Base-by-base conservation (phyloP, 53 echinoderm and acorn worm species). In the Echinometra lucunter region DNA sequence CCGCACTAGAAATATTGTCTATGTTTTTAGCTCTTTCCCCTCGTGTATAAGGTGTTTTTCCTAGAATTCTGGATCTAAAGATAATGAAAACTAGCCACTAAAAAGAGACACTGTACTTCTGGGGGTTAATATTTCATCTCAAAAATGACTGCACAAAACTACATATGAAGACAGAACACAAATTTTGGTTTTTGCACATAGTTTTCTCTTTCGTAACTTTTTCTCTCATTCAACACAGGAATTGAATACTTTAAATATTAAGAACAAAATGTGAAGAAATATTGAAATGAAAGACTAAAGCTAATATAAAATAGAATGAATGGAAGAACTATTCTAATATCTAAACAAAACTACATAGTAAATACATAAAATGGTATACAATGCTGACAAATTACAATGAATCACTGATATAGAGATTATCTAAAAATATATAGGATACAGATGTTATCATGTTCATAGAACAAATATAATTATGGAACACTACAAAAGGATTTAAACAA, bases 241-340 rank as follows among this genome's bases (percentile, higher is more conserved):
- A 78, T 78, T 78, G 78, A 78, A 78, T 78, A 42, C 78, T 78
- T 78, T 40, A 38, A 78, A 78, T 78, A 78, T 4, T 78, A 42
- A 40, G 21, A 78, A 78, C 78, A 78, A 42, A 78, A 78, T 78
- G 23, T 40, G 40, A 42, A 78, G 78, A 78, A 78, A 40, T 78
- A 78, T 78, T 78, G 42, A 78, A 78, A 88, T 88, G 88, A 88
- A 88, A 88, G 88, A 88, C 88, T 88, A 88, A 88, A 28, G 42
- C 88, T 88, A 88, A 55, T 56, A 49, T 28, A 88, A 55, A 55
- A 49, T 32, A 32, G 32, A 30, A 88, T n/a, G n/a, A 88, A 88
- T 88, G 42, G 88, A 88, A 53, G 88, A 88, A 56, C 88, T 88
- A 56, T 53, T 55, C 88, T 88, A 88, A 49, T 88, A 88, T 38